Percentiles rank a stretch among this genome's conserved stretches.
Evolutionary conservation across 2,888 invertebrate species (phyloP).

Genomic region (Acanthosoma haemorrhoidale): DNA sequence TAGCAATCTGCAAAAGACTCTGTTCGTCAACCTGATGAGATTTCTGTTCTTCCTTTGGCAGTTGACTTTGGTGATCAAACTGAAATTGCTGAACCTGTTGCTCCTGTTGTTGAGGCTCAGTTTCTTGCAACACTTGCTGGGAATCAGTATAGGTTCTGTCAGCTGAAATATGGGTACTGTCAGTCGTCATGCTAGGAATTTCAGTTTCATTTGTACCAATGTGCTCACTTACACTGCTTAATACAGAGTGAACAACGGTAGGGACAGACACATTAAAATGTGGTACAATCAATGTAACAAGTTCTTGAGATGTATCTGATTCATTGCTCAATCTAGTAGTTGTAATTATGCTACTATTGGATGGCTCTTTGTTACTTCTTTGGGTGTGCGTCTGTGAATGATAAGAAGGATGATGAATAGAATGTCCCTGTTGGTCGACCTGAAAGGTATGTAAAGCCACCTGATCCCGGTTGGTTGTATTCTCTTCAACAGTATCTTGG

Average conservation of each 20-base stretch:
- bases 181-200: background rate
- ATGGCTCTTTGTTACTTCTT: too few relatives aligned
- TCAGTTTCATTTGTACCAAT: background rate
- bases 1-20: background rate
- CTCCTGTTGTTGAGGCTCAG: background rate
- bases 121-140: background rate
- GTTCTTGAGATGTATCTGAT: background rate
- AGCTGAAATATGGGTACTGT: too few relatives aligned
- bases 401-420: background rate
- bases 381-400: background rate
- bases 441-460: background rate
- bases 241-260: background rate
- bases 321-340: background rate
- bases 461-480: background rate
- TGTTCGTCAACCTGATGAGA: background rate
- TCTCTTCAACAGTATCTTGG: background rate
- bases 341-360: background rate
- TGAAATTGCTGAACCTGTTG: background rate
- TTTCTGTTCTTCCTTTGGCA: background rate
- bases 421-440: background rate
- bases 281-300: background rate
- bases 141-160: background rate
- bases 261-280: background rate
- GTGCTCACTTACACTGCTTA: background rate
- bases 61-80: background rate